A percentile compares a stretch with the other conserved stretches of the same genome.
These are phyloP conservation scores for Toxotes jaculatrix DNA, from an alignment of 2,113 vertebrate species.

Conservation along the genomic window DNA sequence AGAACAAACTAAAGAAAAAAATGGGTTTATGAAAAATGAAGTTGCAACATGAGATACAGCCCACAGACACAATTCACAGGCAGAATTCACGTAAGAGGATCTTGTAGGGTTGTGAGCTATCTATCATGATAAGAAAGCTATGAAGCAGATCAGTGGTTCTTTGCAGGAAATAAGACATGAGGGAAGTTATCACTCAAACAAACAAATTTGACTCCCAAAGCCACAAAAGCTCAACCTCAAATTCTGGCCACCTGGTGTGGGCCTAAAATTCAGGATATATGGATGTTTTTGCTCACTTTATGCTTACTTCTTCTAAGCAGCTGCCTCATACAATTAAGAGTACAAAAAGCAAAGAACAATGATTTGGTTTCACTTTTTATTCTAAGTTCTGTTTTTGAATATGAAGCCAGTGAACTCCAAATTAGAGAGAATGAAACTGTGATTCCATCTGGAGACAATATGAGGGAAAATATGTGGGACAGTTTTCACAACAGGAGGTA, in stretches of 20 bases:
- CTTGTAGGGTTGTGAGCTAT: slow-evolving; percentile 16
- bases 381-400: slow-evolving; percentile 30
- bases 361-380: slow-evolving; percentile 11
- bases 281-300: slow-evolving; percentile 5
- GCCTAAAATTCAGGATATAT: background rate
- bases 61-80: slow-evolving; percentile 32
- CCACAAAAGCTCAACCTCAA: slow-evolving; percentile 16
- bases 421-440: slow-evolving; percentile 28
- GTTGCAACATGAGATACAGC: background rate
- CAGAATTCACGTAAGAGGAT: slow-evolving; percentile 10
- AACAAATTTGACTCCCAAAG: slow-evolving; percentile 27
- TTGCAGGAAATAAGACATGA: slow-evolving; percentile 47
- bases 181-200: slow-evolving; percentile 43
- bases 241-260: slow-evolving; percentile 6
- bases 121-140: slow-evolving; percentile 48
- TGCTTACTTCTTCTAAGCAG: background rate
- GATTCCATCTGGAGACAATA: slow-evolving; percentile 71
- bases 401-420: slow-evolving; percentile 18
- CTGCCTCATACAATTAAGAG: background rate
- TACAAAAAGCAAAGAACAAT: background rate
- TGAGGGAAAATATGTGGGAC: slow-evolving; percentile 58
- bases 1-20: background rate
- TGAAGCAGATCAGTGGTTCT: slow-evolving; percentile 29
- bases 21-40: too few species aligned
- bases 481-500: slow-evolving; percentile 52